Percentiles rank a stretch among this genome's conserved stretches.
Evolutionary conservation across 2,113 vertebrate species (phyloP).

Genomic region (Peromyscus leucopus): DNA sequence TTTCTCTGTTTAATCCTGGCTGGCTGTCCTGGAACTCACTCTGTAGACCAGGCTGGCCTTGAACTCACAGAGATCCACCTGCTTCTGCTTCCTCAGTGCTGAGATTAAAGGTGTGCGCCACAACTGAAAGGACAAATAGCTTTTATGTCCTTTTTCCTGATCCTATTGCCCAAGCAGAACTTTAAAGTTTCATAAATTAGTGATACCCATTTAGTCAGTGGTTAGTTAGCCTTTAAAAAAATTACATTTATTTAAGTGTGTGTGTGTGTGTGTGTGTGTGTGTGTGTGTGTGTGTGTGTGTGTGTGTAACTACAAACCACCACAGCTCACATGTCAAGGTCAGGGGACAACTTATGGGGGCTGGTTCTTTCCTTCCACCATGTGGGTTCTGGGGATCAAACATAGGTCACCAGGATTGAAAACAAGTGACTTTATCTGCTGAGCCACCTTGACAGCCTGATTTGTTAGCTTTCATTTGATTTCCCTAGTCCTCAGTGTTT

Average conservation of each 20-base stretch:
- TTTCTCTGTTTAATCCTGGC: no score
- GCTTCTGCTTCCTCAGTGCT: no score
- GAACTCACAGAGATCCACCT: no score
- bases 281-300: not conserved
- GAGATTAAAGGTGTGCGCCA: no score
- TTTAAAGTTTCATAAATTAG: constrained; percentile 11
- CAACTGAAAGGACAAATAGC: no score
- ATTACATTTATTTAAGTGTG: not conserved
- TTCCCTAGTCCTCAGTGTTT: not conserved
- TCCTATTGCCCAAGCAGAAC: not conserved
- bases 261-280: not conserved
- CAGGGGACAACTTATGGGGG: not conserved
- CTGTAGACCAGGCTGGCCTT: no score
- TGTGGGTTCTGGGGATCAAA: not conserved
- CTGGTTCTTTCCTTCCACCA: not conserved
- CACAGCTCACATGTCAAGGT: not conserved
- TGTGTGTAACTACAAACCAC: not conserved
- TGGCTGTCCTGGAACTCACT: no score
- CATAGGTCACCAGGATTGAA: not conserved
- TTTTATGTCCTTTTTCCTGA: not conserved
- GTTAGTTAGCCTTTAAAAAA: not conserved
- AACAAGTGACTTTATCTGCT: not conserved
- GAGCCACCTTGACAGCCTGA: not conserved
- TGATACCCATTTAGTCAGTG: not conserved
- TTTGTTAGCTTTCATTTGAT: constrained; percentile 8